Conservation (phyloP, 2,888 invertebrate species). For the Prenolepis imparis region DNA sequence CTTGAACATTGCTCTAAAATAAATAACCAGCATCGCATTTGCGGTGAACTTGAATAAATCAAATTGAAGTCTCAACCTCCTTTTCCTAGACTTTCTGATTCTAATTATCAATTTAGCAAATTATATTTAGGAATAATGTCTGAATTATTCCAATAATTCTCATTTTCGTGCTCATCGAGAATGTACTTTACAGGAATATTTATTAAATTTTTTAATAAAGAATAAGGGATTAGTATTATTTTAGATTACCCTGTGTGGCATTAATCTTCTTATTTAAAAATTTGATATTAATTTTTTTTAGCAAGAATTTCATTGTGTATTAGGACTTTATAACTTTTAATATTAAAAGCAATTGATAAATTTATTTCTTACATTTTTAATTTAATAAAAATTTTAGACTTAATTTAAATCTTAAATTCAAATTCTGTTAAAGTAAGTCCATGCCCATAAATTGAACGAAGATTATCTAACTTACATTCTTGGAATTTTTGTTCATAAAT, state of each 20-base stretch:
- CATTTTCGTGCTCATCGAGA: constrained; percentile 16
- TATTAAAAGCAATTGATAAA: not conserved
- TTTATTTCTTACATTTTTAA: not conserved
- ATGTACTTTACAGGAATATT: not conserved
- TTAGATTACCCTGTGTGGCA: not conserved
- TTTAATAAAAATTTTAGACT: constrained; percentile 8
- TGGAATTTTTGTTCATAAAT: not conserved
- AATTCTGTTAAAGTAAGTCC: not conserved
- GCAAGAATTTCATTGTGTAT: no score
- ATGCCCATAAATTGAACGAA: not conserved
- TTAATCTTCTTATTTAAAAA: not conserved
- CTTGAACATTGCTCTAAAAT: constrained; percentile 12
- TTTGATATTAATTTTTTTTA: no score
- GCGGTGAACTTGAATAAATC: constrained; percentile 42
- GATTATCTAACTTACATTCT: not conserved
- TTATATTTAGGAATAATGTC: constrained; percentile 34
- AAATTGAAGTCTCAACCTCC: constrained; percentile 17
- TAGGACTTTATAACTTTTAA: no score
- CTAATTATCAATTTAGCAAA: constrained; percentile 48
- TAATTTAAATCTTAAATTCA: not conserved
- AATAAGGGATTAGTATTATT: not conserved
- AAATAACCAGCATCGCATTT: constrained; percentile 18
- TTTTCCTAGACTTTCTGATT: constrained; percentile 5
- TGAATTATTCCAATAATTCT: constrained; percentile 20
- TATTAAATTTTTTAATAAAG: constrained; percentile 14